Evolutionary conservation across 1,140 invertebrate species (phyloP), one percentile per base, ranked within the genome.

Genomic region (Macrotrachela quadricornifera): DNA sequence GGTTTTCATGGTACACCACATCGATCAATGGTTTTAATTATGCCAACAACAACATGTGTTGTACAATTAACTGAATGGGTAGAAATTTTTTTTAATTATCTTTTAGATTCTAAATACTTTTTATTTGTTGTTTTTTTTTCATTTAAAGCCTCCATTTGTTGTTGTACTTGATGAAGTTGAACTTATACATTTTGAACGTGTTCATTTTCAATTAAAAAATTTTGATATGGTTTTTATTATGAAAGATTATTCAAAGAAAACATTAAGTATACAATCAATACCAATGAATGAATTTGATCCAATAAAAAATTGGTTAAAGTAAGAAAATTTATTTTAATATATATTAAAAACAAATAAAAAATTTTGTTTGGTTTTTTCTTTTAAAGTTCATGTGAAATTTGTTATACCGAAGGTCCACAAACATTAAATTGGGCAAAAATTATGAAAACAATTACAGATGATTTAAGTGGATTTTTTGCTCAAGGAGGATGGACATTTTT

Each of bases 181-280:
- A 68, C 66, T 97, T 51, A 90, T 99, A 0, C 91, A 97, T 67
- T 99, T 99, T 73, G 94, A 99, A 70, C 76, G 94, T 70, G 92
- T 99, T 8, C 85, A 90, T 64, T 96, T 97, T 66, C 87, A 95
- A 64, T 72, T 97, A 54, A 94, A 95, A 69, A 97, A 96, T 68
- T 99, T 99, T 68, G 94, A 99, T 70, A 97, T 97, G 87, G 84
- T 97, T 30, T 97, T 97, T 66, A 83, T 99, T 38, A 97, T 96
- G 64, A 99, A 97, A 72, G 90, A 97, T 71, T 97, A 99, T 68
- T 75, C 78, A 46, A 79, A 80, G 61, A 95, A 94, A 72, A 79
- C 84, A 1, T 79, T 85, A 0, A 92, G 91, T 82, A 82, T 99
- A 0, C 94, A 91, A 69, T 86, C 91, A 12, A 86, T 99, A 63